phyloP scores from a whole-genome alignment of 1,140 invertebrate genomes.

The Drosophila prosaltans region DNA sequence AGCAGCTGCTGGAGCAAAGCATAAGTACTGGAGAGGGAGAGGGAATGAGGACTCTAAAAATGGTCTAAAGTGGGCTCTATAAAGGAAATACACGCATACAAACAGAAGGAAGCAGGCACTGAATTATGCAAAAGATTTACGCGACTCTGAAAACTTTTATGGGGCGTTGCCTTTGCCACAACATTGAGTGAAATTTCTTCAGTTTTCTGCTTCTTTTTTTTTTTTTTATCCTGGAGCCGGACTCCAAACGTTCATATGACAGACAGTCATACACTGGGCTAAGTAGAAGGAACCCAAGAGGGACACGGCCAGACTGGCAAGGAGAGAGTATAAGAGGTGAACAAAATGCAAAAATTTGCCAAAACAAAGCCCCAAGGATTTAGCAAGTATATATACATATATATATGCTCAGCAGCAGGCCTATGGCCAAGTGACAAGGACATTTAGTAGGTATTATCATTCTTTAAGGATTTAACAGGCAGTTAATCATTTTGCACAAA shows the following conservation, averaged over 20 bases:
- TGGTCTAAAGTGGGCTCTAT: slow-evolving; percentile 43
- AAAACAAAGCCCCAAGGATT: slow-evolving; percentile 64
- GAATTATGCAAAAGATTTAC: slow-evolving; percentile 83
- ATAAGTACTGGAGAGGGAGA: no score
- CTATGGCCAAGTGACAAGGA: slow-evolving; percentile 49
- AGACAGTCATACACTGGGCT: slow-evolving; percentile 62
- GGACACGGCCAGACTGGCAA: slow-evolving; percentile 37
- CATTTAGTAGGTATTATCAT: slow-evolving; percentile 28
- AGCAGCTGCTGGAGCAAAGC: slow-evolving; percentile 41
- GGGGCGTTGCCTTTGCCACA: slow-evolving; percentile 50
- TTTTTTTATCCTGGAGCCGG: neutral
- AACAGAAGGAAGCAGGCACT: slow-evolving; percentile 51
- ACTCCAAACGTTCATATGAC: slow-evolving; percentile 40
- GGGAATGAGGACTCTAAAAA: slow-evolving; percentile 18
- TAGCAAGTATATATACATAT: slow-evolving; percentile 5
- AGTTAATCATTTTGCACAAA: slow-evolving; percentile 49
- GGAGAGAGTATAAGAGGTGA: slow-evolving; percentile 15
- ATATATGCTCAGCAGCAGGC: slow-evolving; percentile 60
- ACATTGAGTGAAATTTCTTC: slow-evolving; percentile 2
- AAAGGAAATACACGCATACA: slow-evolving; percentile 9
- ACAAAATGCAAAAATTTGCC: slow-evolving; percentile 46
- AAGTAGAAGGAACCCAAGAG: slow-evolving; percentile 30
- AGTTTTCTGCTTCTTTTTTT: slow-evolving; percentile 4
- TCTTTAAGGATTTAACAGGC: neutral
- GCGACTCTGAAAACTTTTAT: slow-evolving; percentile 49